phyloP scores from a whole-genome alignment of 2,113 vertebrate species.

The Bujurquina vittata region DNA sequence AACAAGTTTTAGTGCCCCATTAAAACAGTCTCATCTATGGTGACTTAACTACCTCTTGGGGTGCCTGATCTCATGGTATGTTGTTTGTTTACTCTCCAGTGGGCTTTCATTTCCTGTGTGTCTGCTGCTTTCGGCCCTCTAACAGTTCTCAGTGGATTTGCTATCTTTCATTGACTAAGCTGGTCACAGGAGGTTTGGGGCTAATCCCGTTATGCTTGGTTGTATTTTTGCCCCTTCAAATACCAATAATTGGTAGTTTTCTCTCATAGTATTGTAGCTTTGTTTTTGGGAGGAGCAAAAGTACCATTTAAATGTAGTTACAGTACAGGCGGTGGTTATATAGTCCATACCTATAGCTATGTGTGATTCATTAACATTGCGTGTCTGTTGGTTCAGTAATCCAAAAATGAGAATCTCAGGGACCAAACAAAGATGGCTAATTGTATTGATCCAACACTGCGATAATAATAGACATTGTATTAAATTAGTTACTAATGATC shows the following conservation, averaged over 20 bases:
- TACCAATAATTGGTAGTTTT: conserved; percentile 21
- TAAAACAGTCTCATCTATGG: conserved; percentile 71
- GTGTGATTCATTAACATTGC: not conserved
- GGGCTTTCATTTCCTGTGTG: conserved; percentile 77
- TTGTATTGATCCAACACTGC: not conserved
- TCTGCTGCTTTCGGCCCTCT: conserved; percentile 52
- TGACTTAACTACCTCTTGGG: conserved; percentile 62
- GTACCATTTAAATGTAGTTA: not conserved
- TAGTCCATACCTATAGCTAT: not conserved
- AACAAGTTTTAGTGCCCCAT: conserved; percentile 66
- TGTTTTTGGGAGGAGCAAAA: not conserved
- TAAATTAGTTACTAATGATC: not conserved
- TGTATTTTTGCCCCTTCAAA: conserved; percentile 33
- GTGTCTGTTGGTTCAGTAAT: not conserved
- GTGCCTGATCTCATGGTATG: conserved; percentile 73
- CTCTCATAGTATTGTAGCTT: not conserved
- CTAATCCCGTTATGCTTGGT: conserved; percentile 43
- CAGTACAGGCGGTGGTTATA: not conserved
- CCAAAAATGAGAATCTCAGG: too few relatives aligned
- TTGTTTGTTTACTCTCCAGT: conserved; percentile 74
- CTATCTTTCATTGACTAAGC: conserved; percentile 61
- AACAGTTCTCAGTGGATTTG: conserved; percentile 25
- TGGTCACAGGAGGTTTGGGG: conserved; percentile 23
- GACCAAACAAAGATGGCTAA: not conserved
- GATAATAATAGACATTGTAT: not conserved